A percentile compares a stretch with the other conserved stretches of the same genome.
These are phyloP conservation scores for Pharmacophagus antenor DNA, from an alignment of 2,888 invertebrate species.

Conservation along the genomic window DNA sequence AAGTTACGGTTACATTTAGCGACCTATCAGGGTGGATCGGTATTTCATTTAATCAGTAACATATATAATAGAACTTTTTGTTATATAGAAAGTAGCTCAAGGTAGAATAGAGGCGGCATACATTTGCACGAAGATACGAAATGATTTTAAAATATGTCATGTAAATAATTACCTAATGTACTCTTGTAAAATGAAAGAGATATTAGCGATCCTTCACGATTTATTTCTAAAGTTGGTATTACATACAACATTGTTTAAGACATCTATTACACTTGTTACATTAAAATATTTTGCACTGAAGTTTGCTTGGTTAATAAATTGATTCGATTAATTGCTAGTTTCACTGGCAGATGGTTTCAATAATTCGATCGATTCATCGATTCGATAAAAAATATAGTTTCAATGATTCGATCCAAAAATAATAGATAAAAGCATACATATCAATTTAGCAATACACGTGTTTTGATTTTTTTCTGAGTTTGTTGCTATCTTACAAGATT, in stretches of 20 bases:
- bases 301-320: slow-evolving; percentile 25
- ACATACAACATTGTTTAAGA: slow-evolving; percentile 16
- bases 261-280: slow-evolving; percentile 9
- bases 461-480: background rate
- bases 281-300: slow-evolving; percentile 8
- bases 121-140: no score
- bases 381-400: no score
- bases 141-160: no score
- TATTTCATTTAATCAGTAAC: background rate
- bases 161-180: no score
- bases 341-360: slow-evolving; percentile 6
- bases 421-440: slow-evolving; percentile 5
- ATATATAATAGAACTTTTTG: background rate
- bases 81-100: background rate
- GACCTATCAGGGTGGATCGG: background rate
- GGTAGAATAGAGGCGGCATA: no score
- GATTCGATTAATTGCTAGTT: slow-evolving; percentile 27
- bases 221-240: slow-evolving; percentile 8
- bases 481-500: background rate
- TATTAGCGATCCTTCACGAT: slow-evolving; percentile 1
- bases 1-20: background rate
- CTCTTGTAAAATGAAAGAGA: background rate
- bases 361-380: no score
- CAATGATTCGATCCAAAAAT: slow-evolving; percentile 12
- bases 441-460: slow-evolving; percentile 16